Base-by-base conservation (phyloP, 2,113 vertebrate species). In the Pedionomus torquatus region DNA sequence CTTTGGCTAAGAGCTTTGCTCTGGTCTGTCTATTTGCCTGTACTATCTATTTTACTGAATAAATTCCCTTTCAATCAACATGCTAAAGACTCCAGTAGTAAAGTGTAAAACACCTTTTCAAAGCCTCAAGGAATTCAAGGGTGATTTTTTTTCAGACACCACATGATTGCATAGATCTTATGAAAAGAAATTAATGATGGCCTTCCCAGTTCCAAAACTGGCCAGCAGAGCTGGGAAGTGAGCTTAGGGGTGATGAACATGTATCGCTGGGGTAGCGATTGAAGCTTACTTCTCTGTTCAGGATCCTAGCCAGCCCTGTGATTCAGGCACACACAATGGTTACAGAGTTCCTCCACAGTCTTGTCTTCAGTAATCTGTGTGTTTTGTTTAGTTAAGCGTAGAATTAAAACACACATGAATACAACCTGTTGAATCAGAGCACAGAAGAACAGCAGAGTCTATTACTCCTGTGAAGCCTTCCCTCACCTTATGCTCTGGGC, bases 241-340 rank as follows among this genome's bases (percentile, higher is more conserved):
- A 76, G 26, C 30, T 83, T 33, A 63, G 10, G 4, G 9, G 9
- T n/a, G 61, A 72, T 0, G 0, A 80, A 90, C 37, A 39, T 3
- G 2, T 35, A 39, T 65, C 0, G 0, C 12, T 60, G 30, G 15
- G 33, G 33, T 33, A 83, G 52, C 18, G 30, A 64, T 1, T 19
- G 28, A 79, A 17, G 13, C 86, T 72, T 24, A 4, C 7, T 80
- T 60, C 33, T 30, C 37, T 52, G 4, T 70, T 85, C 13, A 54
- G 31, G 6, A 31, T 44, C 61, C 26, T 15, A 21, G 51, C 16
- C n/a, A 82, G 85, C 21, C 55, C 95, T 46, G 52, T 3, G 33
- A 14, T 69, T 76, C 23, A 86, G 51, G 66, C 35, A 64, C 1
- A 1, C 43, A 66, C 20, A 64, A 9, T 17, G 14, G 24, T 76